Base-by-base conservation (phyloP, 1,140 invertebrate species). In the Zaprionus davidi region DNA sequence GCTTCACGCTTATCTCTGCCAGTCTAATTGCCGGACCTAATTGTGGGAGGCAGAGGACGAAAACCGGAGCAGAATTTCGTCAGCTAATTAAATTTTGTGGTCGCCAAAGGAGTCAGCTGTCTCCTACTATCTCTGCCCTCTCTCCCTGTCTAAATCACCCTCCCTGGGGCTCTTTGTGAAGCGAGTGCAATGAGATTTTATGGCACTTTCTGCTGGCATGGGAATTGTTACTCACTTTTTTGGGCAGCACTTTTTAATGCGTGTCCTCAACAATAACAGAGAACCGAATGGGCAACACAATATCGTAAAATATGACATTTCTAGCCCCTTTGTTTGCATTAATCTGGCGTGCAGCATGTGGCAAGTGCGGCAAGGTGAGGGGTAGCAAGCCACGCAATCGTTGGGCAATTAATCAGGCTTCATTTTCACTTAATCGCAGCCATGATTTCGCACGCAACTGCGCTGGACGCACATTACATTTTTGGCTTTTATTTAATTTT, bases 371-470 rank as follows among this genome's bases (percentile, higher is more conserved):
- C 79, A 65, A 12, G 20, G 11, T 38, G 11, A 15, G 36, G 1
- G 5, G 24, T 26, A 26, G 38, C 15, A n/a, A 15, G 1, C 49
- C 24, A 62, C 59, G 38, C 68, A 57, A 74, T 75, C 70, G 71
- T 7, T n/a, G 12, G 26, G 76, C 75, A 88, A 88, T 88, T 88
- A 88, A 88, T 88, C 84, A 84, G 81, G 84, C 81, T 88, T 79
- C 78, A 84, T 81, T 84, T 88, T 78, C 81, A 88, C 81, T 88
- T 88, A 88, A 88, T 88, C 85, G 81, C 74, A 46, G 38, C 62
- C 68, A 88, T 83, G 78, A 88, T 88, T 64, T 56, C 65, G 81
- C 84, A 87, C 85, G 84, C 78, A 80, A 79, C 36, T 79, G 64
- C 13, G 41, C n/a, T 56, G 58, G 12, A 15, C 41, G 41, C 20